Percentiles rank a stretch among this genome's conserved stretches.
Evolutionary conservation across 1,140 invertebrate genomes (phyloP).

Genomic region (Venturia canescens): DNA sequence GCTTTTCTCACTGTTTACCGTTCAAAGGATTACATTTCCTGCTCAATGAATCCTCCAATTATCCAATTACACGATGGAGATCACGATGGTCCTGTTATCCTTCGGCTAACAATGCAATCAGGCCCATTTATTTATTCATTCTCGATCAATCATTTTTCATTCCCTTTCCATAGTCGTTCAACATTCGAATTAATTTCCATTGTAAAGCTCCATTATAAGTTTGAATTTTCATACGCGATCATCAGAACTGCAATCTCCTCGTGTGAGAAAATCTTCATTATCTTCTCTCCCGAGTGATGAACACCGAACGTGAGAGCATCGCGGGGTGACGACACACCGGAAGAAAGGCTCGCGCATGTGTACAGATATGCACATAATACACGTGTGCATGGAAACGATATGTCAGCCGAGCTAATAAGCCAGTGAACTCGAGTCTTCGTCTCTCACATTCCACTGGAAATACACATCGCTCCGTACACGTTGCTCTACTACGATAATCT

Average conservation of each 20-base stretch:
- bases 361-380: not conserved
- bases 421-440: constrained; percentile 22
- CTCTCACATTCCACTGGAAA: not conserved
- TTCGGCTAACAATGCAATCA: too few relatives aligned
- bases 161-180: too few relatives aligned
- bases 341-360: not conserved
- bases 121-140: too few relatives aligned
- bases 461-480: not conserved
- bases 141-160: too few relatives aligned
- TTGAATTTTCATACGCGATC: not conserved
- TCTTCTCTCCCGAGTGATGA: not conserved
- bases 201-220: too few relatives aligned
- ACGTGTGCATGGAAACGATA: not conserved
- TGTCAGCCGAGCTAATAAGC: constrained; percentile 24
- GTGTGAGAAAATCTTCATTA: not conserved
- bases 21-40: too few relatives aligned
- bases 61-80: too few relatives aligned
- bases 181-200: too few relatives aligned
- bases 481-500: not conserved
- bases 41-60: too few relatives aligned
- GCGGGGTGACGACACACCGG: constrained; percentile 24
- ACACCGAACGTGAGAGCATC: not conserved
- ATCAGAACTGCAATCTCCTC: not conserved
- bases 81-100: too few relatives aligned
- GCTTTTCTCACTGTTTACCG: too few relatives aligned